Conservation (phyloP, 2,113 vertebrate species). For the Lasiurus borealis region DNA sequence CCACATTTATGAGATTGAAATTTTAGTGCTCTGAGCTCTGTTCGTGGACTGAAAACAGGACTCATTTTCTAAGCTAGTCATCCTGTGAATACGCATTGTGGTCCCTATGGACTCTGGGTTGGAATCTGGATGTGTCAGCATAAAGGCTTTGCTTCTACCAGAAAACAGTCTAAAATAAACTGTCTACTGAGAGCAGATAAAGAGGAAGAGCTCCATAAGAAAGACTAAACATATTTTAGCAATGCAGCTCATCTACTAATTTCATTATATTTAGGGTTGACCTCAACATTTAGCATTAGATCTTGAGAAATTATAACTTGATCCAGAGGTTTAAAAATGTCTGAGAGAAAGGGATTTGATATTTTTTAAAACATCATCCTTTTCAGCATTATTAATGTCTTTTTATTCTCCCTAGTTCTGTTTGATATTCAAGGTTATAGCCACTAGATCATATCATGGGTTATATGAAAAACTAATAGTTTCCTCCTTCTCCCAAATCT, state of each 20-base stretch:
- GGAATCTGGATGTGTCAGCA: not conserved
- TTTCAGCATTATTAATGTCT: not conserved
- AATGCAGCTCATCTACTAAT: not conserved
- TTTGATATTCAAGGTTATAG: not conserved
- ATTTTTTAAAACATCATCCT: not conserved
- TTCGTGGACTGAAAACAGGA: slow-evolving; percentile 9
- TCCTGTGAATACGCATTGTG: not conserved
- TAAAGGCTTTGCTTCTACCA: not conserved
- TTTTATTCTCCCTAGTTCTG: not conserved
- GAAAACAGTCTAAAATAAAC: not conserved
- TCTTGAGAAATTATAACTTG: slow-evolving; percentile 11
- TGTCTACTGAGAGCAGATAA: not conserved
- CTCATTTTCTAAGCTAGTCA: not conserved
- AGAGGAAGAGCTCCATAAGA: not conserved
- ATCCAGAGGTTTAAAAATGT: not conserved
- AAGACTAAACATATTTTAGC: not conserved
- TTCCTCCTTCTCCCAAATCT: not conserved
- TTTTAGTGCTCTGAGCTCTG: not conserved
- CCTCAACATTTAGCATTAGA: not conserved
- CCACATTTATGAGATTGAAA: not conserved
- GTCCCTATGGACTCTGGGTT: not conserved
- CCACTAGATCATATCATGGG: not conserved
- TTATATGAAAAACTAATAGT: not conserved
- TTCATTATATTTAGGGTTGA: slow-evolving; percentile 15
- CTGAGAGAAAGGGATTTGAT: not conserved